A percentile compares a stretch with the other conserved stretches of the same genome.
Conservation (phyloP, 2,113 vertebrate genomes). For the Leptobrachium ailaonicum region DNA sequence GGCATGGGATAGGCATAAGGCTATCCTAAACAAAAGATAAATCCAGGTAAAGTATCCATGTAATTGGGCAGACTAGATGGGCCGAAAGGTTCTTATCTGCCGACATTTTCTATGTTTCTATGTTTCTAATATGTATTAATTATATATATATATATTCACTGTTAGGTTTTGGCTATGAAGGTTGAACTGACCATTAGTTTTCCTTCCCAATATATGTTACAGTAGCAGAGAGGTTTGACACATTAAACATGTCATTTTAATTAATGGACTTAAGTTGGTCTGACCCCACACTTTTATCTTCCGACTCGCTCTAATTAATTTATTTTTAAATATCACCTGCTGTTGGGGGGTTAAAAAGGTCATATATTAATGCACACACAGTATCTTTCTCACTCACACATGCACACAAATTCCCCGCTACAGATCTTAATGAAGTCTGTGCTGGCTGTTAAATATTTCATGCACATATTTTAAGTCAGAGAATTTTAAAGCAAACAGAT, state of each 20-base stretch:
- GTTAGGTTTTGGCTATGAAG: too few species aligned
- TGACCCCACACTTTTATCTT: neutral
- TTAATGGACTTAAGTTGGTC: too few species aligned
- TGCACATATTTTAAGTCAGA: constrained; percentile 44
- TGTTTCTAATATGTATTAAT: too few species aligned
- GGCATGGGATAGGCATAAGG: too few species aligned
- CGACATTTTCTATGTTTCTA: too few species aligned
- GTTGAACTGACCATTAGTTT: too few species aligned
- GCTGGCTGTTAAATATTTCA: constrained; percentile 44
- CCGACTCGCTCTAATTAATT: constrained; percentile 28
- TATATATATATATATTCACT: too few species aligned
- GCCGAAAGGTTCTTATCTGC: too few species aligned
- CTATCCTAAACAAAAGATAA: too few species aligned
- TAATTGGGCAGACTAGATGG: too few species aligned
- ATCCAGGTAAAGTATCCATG: too few species aligned
- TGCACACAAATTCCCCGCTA: constrained; percentile 28
- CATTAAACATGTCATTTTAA: constrained; percentile 1
- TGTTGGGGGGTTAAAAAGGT: constrained; percentile 14
- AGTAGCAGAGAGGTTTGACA: neutral
- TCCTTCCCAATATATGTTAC: too few species aligned
- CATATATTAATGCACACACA: constrained; percentile 34
- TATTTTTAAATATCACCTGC: constrained; percentile 15
- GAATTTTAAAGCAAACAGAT: constrained; percentile 47
- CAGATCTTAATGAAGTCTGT: constrained; percentile 42
- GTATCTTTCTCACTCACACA: constrained; percentile 9